A percentile compares a stretch with the other conserved stretches of the same genome.
These are phyloP conservation scores for Eupithecia subumbrata DNA, from an alignment of 2,888 invertebrate species.

Conservation along the genomic window DNA sequence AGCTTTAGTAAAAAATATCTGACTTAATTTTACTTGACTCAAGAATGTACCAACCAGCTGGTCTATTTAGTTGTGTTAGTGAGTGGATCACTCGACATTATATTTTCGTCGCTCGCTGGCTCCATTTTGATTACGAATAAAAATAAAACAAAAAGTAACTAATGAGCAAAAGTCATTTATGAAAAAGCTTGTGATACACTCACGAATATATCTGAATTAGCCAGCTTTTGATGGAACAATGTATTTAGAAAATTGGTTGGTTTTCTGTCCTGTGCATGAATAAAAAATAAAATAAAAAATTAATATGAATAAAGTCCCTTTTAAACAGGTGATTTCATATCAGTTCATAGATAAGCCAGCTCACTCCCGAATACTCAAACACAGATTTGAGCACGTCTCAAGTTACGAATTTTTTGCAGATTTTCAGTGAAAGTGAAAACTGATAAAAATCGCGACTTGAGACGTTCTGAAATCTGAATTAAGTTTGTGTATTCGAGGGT, in stretches of 20 bases:
- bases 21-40: background rate
- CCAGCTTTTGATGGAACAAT: background rate
- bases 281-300: no score
- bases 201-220: background rate
- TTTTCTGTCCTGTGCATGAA: background rate
- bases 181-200: background rate
- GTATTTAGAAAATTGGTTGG: background rate
- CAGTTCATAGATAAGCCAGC: no score
- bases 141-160: no score
- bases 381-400: background rate
- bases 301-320: no score
- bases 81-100: background rate
- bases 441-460: background rate
- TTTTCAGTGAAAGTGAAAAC: background rate
- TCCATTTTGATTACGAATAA: background rate
- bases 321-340: no score
- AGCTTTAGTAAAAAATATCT: background rate
- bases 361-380: no score
- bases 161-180: background rate
- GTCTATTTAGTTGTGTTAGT: background rate
- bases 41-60: background rate
- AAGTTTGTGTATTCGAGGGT: background rate
- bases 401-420: background rate
- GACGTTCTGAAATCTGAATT: background rate
- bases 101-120: background rate